Base-by-base conservation (phyloP, 2,113 vertebrate species). In the Fregetta grallaria region DNA sequence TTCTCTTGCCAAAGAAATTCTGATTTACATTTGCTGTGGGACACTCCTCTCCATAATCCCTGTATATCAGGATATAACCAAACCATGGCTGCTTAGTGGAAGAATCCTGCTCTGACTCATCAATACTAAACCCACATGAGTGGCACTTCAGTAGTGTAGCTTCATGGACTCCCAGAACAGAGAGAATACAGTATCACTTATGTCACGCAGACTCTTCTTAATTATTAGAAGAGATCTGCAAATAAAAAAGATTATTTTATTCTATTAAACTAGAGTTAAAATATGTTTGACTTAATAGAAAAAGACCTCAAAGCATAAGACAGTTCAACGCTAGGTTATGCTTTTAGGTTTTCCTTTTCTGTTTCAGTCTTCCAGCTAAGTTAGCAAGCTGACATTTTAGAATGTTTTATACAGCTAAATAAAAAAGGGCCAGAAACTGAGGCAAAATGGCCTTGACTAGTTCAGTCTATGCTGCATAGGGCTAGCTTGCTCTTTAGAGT, bases 171-270 rank as follows among this genome's bases (percentile, higher is more conserved):
- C 9, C 15, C 32, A 62, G 27, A 70, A 67, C 9, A 77, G 22
- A 26, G 12, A 71, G 2, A 77, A 53, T 9, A 42, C 12, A 65
- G 3, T 30, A 23, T 56, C 32, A 32, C 10, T 73, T 56, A 26
- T 2, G 1, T 47, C 15, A 25, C 0, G 0, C 2, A 63, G 30
- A 63, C 6, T 73, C 9, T 49, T 62, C 42, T 50, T 65, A 82
- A 44, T 79, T n/a, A 38, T 65, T 61, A 56, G 20, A n/a, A 82
- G 13, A 38, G 3, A 61, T 23, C 9, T 27, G 8, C n/a, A 72
- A 88, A 76, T 38, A 36, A 82, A 86, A 9, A 62, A 3, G 0
- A 32, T 9, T 49, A 19, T 59, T 75, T 79, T 47, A 25, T 78
- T 79, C 8, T 12, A 29, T 71, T 50, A 62, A 70, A 72, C 6